Evolutionary conservation across 2,888 invertebrate genomes (phyloP), one percentile per base, ranked within the genome.

Genomic region (Tetramorium bicarinatum): DNA sequence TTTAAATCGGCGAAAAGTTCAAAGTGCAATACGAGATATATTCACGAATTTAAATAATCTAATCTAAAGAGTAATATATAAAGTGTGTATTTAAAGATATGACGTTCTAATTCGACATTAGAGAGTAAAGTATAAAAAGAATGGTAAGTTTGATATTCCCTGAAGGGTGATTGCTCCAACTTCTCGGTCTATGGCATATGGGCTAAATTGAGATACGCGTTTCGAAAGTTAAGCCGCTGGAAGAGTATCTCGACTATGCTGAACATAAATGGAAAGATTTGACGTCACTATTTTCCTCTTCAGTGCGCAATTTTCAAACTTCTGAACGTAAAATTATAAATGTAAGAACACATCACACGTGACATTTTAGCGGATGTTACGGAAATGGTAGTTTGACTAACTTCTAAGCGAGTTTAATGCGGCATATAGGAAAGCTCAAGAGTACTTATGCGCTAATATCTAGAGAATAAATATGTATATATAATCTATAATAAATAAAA

Each of bases 301-400:
- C 59, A 15, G 18, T 25, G 49, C 49, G 9, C 47, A 80, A 47
- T 79, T 59, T 25, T 47, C 59, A 38, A 80, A 71, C 21, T 72
- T 80, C 72, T 44, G 38, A 47, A 59, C 52, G 34, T 71, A 38
- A 80, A 80, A 80, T 80, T 80, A 61, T 72, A 47, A 80, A 80
- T 72, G 34, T 71, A 59, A 59, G 72, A 71, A 21, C 44, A 47
- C 47, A 29, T 7, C 15, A n/a, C 15, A n/a, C 15, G 41, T 8
- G 59, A 59, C 44, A 21, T 41, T 64, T 52, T 4, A 18, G 25
- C 21, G n/a, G 13, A 25, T 38, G 47, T 52, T 76, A 38, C 2
- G 15, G 15, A 62, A 47, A 49, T 54, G n/a, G 21, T 41, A 29
- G 13, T 9, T 54, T n/a, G 29, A 54, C 15, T 25, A 25, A 25